Conservation (phyloP, 2,888 invertebrate genomes). For the Pristionchus exspectatus region DNA sequence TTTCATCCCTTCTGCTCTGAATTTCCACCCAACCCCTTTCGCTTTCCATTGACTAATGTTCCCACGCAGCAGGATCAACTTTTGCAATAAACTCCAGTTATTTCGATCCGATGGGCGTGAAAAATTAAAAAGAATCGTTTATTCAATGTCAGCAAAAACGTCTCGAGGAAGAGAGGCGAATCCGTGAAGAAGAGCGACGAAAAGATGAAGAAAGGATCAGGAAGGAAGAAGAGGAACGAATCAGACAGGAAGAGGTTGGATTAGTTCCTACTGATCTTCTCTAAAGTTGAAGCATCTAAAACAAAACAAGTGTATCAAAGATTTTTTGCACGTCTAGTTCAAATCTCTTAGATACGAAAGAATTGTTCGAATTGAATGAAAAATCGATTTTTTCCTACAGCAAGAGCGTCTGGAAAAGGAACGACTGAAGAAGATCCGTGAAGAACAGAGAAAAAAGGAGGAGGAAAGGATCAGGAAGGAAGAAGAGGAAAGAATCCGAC, state of each 20-base stretch:
- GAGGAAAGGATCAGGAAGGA: constrained; percentile 13
- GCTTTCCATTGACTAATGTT: too few species aligned
- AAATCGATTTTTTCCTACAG: not conserved
- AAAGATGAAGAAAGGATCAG: constrained; percentile 34
- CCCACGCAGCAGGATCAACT: too few species aligned
- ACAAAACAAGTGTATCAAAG: too few species aligned
- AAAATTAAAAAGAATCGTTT: too few species aligned
- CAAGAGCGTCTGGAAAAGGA: constrained; percentile 7
- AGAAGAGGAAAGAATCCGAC: constrained; percentile 26
- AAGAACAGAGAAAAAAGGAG: constrained; percentile 34
- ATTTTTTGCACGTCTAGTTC: too few species aligned
- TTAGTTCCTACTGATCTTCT: not conserved
- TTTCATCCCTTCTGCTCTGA: too few species aligned
- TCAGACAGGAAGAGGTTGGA: constrained; percentile 33
- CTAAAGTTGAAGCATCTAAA: not conserved
- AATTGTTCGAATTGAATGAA: too few species aligned
- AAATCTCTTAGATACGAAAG: too few species aligned
- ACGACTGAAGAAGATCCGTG: constrained; percentile 12
- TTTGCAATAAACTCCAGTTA: too few species aligned
- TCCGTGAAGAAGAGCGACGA: constrained; percentile 46
- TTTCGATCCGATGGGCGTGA: too few species aligned
- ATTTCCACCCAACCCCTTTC: too few species aligned
- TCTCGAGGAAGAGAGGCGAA: constrained; percentile 41
- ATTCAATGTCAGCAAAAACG: not conserved
- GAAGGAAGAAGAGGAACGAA: constrained; percentile 36